Base-by-base conservation (phyloP, 2,797 vertebrate species). In the Tangara arthus region DNA sequence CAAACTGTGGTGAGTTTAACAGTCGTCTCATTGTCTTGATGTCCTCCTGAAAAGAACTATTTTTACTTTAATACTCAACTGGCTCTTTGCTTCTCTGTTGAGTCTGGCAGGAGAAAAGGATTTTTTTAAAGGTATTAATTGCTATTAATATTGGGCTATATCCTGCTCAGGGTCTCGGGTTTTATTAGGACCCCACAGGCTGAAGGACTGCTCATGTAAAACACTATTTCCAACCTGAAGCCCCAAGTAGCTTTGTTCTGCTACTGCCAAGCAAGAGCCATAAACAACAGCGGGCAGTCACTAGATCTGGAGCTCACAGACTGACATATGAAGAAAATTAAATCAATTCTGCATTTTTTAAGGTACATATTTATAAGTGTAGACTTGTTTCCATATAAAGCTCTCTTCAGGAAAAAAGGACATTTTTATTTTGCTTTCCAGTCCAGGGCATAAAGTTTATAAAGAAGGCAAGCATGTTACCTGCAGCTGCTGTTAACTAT, bases 401-500 rank as follows among this genome's bases (percentile, higher is more conserved):
- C 23, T 60, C 9, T 56, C 72, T 80, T 70, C 55, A 18, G 64
- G 44, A 89, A 28, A 55, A 79, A 77, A 80, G 18, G 21, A 53
- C 9, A 35, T 76, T 94, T 96, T 84, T 87, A 60, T 90, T 93
- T 79, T 81, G 22, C 35, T 75, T 79, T 89, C 26, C 57, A 72
- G 30, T 82, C 56, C 26, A 79, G 28, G 34, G 35, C 77, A 50
- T 92, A 89, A 89, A 80, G 70, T 61, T 93, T 81, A 39, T 59
- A 32, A 6, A 78, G 72, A 93, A 96, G 69, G 49, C 93, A 80
- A 88, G 61, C 22, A 6, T 50, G 73, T 82, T 96, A 92, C 79
- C 73, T 93, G 83, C 34, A 89, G 87, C 92, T 94, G 85, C 82
- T 84, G 75, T 57, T 75, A 90, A 77, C 61, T 49, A 8, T 76